Conservation (phyloP, 2,113 vertebrate genomes). For the Erythrocercus mccallii region DNA sequence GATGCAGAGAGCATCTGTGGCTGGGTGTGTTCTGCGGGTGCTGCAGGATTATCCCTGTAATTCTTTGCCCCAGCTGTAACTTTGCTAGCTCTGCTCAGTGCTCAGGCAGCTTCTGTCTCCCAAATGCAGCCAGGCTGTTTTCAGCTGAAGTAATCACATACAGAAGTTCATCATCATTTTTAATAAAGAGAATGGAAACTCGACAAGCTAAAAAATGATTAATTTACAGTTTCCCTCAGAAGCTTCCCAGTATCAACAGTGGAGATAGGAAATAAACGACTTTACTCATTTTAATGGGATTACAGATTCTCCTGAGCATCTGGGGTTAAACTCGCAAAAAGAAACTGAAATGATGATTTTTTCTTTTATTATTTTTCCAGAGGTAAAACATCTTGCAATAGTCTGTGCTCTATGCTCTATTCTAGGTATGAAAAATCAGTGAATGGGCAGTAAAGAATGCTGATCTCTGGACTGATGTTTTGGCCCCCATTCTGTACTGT, state of each 20-base stretch:
- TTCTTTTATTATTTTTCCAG: background rate
- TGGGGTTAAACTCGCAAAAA: background rate
- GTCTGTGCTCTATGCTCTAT: background rate
- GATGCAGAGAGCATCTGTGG: background rate
- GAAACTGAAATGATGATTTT: background rate
- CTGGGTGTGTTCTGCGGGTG: fast-evolving
- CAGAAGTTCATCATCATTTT: background rate
- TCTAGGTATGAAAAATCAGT: background rate
- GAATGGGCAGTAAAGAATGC: background rate
- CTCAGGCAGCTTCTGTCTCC: background rate
- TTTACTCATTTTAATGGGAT: background rate
- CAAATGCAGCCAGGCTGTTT: background rate
- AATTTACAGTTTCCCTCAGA: background rate
- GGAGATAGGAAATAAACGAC: background rate
- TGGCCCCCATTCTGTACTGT: background rate
- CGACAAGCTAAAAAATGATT: background rate
- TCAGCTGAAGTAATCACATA: background rate
- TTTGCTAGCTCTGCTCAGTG: background rate
- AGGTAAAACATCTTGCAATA: background rate
- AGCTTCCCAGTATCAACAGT: background rate
- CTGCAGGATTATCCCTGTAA: background rate
- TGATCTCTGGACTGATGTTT: background rate
- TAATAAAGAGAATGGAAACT: background rate
- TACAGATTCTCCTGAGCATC: background rate
- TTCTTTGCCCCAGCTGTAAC: background rate